Evolutionary conservation across 2,888 invertebrate species (phyloP).

Genomic region (Platycnemis pennipes): DNA sequence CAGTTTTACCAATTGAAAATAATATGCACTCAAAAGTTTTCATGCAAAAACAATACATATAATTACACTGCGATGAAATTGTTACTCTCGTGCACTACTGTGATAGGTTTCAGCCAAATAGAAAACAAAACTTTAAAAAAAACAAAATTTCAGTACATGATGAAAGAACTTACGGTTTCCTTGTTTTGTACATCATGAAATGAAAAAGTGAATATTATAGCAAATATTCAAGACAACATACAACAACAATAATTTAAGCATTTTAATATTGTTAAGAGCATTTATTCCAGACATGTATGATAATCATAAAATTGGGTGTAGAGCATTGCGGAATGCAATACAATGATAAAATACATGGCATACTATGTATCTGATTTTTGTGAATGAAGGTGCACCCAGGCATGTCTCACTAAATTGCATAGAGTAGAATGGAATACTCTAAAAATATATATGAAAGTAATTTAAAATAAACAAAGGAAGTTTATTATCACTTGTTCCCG

Average conservation of each 20-base stretch:
- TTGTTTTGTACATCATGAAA: conserved; percentile 68
- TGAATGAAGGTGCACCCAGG: too few species aligned
- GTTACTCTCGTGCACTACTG: conserved; percentile 68
- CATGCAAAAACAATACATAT: conserved; percentile 54
- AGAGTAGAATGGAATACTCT: too few species aligned
- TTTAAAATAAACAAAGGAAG: too few species aligned
- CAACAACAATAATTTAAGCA: conserved; percentile 42
- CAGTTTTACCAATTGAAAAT: conserved; percentile 74
- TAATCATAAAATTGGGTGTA: not conserved
- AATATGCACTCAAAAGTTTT: conserved; percentile 69
- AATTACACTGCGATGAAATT: conserved; percentile 60
- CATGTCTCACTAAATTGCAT: too few species aligned
- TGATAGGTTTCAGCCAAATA: conserved; percentile 9
- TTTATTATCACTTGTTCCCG: too few species aligned
- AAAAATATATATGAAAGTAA: too few species aligned
- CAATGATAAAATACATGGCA: not conserved
- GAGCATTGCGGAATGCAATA: not conserved
- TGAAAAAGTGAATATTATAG: conserved; percentile 69
- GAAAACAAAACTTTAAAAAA: not conserved
- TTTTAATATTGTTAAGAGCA: conserved; percentile 9
- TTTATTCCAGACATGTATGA: conserved; percentile 11
- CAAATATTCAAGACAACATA: conserved; percentile 55
- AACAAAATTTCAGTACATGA: conserved; percentile 30
- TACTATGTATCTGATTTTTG: too few species aligned
- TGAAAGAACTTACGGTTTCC: conserved; percentile 69